phyloP scores from a whole-genome alignment of 2,888 invertebrate species.

The Drosophila meridiana region DNA sequence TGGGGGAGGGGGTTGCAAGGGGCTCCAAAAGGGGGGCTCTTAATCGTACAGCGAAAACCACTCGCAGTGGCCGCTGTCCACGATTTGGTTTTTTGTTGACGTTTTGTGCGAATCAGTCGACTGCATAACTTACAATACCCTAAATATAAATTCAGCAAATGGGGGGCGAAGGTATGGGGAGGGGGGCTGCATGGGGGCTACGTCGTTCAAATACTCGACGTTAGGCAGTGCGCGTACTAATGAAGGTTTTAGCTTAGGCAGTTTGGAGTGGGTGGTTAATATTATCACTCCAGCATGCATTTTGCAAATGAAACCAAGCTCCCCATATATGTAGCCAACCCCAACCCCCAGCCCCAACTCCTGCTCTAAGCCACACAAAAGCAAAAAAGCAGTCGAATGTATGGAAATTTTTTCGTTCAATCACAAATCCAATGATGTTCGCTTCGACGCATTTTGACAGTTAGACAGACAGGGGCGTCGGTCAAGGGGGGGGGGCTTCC shows the following conservation, averaged over 20 bases:
- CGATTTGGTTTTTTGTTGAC: constrained; percentile 42
- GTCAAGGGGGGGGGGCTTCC: background rate
- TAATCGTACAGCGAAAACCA: constrained; percentile 83
- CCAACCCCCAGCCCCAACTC: background rate
- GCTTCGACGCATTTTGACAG: constrained; percentile 84
- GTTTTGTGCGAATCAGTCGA: constrained; percentile 80
- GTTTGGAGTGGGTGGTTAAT: constrained; percentile 33
- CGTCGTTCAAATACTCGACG: constrained; percentile 13
- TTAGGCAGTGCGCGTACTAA: constrained; percentile 49
- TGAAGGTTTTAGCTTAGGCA: constrained; percentile 55
- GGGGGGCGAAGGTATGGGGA: background rate
- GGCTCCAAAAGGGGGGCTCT: constrained; percentile 27
- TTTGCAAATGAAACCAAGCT: constrained; percentile 65
- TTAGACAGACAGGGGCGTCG: constrained; percentile 57
- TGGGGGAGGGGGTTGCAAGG: background rate
- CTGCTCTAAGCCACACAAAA: constrained; percentile 1
- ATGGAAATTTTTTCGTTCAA: constrained; percentile 80
- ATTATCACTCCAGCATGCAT: constrained; percentile 79
- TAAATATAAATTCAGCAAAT: constrained; percentile 76
- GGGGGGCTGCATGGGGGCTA: no score
- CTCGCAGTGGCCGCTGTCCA: constrained; percentile 53
- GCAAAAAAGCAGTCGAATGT: constrained; percentile 66
- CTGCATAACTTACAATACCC: constrained; percentile 84
- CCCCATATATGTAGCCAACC: background rate
- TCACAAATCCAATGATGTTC: constrained; percentile 84